Evolutionary conservation across 2,888 invertebrate genomes (phyloP).

Genomic region (Acanthosepion esculentum): DNA sequence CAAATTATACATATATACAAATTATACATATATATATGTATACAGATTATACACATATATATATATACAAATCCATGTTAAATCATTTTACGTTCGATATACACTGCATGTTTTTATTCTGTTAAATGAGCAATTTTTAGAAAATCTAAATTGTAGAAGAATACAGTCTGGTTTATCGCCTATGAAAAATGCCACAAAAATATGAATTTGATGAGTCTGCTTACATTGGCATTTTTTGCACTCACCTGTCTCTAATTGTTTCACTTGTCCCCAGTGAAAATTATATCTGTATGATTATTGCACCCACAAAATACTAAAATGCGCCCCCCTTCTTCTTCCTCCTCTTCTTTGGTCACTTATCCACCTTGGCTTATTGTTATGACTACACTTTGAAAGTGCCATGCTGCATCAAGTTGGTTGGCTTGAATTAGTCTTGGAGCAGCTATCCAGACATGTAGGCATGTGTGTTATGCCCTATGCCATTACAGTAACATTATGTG

Average conservation of each 20-base stretch:
- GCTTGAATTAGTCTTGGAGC: slow-evolving; percentile 13
- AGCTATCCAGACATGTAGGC: not conserved
- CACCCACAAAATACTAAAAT: not conserved
- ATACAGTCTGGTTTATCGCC: not conserved
- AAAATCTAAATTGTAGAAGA: not conserved
- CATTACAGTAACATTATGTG: not conserved
- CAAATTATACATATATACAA: too few species aligned
- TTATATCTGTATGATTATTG: not conserved
- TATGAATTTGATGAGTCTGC: not conserved
- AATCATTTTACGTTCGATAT: not conserved
- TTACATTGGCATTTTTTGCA: not conserved
- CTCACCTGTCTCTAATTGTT: not conserved
- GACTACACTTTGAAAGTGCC: not conserved
- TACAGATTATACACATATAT: too few species aligned
- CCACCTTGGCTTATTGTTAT: not conserved
- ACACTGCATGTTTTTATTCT: not conserved
- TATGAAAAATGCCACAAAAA: not conserved
- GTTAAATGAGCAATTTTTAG: not conserved
- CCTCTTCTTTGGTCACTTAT: not conserved
- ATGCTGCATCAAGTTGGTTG: not conserved
- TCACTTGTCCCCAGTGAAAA: not conserved
- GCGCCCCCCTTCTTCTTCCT: not conserved
- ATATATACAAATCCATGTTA: not conserved
- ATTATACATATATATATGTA: too few species aligned
- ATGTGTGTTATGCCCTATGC: not conserved